Conservation (phyloP, 2,888 invertebrate genomes). For the Noctua pronuba region DNA sequence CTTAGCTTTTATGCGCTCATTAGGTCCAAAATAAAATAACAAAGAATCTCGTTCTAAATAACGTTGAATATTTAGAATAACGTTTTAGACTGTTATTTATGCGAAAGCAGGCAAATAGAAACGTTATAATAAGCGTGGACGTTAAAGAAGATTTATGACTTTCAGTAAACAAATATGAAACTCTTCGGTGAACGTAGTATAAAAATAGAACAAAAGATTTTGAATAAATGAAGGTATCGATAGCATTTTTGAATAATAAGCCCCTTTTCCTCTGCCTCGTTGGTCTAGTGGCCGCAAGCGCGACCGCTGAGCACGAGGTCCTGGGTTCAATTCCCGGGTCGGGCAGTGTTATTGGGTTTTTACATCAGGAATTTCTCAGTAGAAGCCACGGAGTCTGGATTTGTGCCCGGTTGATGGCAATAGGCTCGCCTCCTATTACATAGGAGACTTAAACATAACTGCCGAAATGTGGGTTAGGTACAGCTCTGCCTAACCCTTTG, state of each 20-base stretch:
- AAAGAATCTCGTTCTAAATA: slow-evolving; percentile 33
- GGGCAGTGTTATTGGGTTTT: too few species aligned
- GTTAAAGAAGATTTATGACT: slow-evolving; percentile 52
- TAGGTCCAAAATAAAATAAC: slow-evolving; percentile 53
- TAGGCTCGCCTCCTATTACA: too few species aligned
- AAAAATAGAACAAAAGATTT: slow-evolving; percentile 11
- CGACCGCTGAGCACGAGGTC: too few species aligned
- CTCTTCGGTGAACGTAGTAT: slow-evolving; percentile 9
- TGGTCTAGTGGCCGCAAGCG: too few species aligned
- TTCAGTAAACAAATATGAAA: slow-evolving; percentile 55
- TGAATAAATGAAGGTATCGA: background rate
- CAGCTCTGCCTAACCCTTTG: too few species aligned
- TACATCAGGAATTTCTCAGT: too few species aligned
- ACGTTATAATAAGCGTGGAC: slow-evolving; percentile 47
- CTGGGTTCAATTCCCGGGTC: too few species aligned
- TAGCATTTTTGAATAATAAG: background rate
- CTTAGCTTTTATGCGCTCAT: slow-evolving; percentile 36
- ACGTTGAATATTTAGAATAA: slow-evolving; percentile 30
- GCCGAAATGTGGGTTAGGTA: too few species aligned
- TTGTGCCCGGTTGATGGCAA: too few species aligned
- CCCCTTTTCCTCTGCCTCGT: background rate
- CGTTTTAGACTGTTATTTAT: slow-evolving; percentile 55
- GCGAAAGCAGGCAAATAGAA: slow-evolving; percentile 49
- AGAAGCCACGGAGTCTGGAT: too few species aligned
- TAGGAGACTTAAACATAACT: too few species aligned